Evolutionary conservation across 1,140 invertebrate genomes (phyloP).

Genomic region (Orchesella cincta): DNA sequence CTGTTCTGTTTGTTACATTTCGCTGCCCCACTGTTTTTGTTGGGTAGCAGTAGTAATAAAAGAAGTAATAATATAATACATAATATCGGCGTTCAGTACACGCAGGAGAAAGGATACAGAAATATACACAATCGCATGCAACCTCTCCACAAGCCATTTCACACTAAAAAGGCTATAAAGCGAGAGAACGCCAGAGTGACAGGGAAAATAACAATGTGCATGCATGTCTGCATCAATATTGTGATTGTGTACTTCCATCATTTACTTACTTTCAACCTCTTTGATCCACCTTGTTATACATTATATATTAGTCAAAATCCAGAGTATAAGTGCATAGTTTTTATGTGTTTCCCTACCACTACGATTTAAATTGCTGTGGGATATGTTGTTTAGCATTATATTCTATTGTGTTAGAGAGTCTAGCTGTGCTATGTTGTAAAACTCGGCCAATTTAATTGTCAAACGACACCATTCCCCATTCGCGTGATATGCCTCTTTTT

Average conservation of each 20-base stretch:
- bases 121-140: background rate
- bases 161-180: slow-evolving; percentile 19
- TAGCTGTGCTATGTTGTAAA: too few relatives aligned
- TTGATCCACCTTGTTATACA: background rate
- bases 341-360: background rate
- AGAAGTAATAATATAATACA: background rate
- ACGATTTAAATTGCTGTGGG: background rate
- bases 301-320: background rate
- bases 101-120: background rate
- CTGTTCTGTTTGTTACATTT: background rate
- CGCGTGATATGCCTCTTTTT: too few relatives aligned
- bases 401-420: too few relatives aligned
- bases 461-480: too few relatives aligned
- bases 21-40: too few relatives aligned
- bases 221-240: background rate
- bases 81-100: background rate
- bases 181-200: slow-evolving; percentile 12
- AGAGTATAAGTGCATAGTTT: background rate
- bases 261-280: background rate
- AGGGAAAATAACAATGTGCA: background rate
- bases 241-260: background rate
- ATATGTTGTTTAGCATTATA: too few relatives aligned
- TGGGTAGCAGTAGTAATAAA: background rate
- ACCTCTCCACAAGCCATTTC: slow-evolving; percentile 20
- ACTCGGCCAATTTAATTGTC: too few relatives aligned